Conservation (phyloP, 2,888 invertebrate species). For the Caprella mutica region DNA sequence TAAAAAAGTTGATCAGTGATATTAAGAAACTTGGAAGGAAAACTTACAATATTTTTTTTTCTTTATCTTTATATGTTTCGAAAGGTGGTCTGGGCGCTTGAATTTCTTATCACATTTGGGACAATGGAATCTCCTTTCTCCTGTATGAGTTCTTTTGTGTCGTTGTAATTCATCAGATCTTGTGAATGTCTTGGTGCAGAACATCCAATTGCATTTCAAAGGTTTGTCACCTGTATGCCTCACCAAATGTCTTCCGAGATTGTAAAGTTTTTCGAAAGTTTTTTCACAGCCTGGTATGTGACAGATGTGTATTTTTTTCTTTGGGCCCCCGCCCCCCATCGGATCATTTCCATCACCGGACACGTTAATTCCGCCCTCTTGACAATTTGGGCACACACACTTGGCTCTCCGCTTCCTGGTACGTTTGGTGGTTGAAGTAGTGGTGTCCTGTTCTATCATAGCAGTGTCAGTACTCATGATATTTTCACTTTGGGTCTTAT, state of each 20-base stretch:
- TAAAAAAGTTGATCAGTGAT: no score
- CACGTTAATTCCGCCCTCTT: slow-evolving; percentile 59
- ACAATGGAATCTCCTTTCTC: slow-evolving; percentile 60
- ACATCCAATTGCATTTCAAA: slow-evolving; percentile 88
- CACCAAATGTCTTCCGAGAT: slow-evolving; percentile 68
- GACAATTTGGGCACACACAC: slow-evolving; percentile 95
- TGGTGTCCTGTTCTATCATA: neutral
- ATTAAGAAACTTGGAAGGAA: no score
- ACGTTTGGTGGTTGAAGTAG: slow-evolving; percentile 7
- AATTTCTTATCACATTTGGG: slow-evolving; percentile 78
- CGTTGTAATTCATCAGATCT: slow-evolving; percentile 56
- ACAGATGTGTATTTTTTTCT: slow-evolving; percentile 87
- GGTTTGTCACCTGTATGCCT: slow-evolving; percentile 94
- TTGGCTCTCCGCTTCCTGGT: slow-evolving; percentile 72
- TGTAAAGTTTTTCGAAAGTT: slow-evolving; percentile 83
- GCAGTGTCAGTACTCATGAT: neutral
- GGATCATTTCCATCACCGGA: slow-evolving; percentile 20
- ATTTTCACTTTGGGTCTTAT: neutral
- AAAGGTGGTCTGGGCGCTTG: slow-evolving; percentile 82
- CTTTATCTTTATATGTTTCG: slow-evolving; percentile 81
- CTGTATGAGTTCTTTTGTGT: slow-evolving; percentile 77
- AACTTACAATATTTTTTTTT: slow-evolving; percentile 38
- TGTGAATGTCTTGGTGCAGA: slow-evolving; percentile 72
- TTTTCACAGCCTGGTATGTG: slow-evolving; percentile 85
- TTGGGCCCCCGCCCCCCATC: slow-evolving; percentile 43